Base-by-base conservation (phyloP, 1,140 invertebrate genomes). In the Cyrtorhinus lividipennis region DNA sequence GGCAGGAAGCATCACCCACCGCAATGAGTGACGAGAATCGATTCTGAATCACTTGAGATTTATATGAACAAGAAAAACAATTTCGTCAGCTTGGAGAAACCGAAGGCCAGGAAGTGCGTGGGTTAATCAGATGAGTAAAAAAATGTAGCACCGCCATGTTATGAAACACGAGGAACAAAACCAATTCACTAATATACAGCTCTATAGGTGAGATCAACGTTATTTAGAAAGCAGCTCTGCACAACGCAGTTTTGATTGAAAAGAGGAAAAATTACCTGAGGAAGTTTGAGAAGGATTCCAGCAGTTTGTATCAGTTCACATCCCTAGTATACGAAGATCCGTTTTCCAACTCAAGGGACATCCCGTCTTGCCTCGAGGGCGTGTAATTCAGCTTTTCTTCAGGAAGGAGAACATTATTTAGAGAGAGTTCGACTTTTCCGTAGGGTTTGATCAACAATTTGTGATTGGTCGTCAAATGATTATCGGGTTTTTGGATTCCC, bases 261-360 rank as follows among this genome's bases (percentile, higher is more conserved):
- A 20, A 61, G 22, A 25, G 15, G 15, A 13, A n/a, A 27, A 71
- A 74, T 70, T 70, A 90, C 88, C 84, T 98, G 95, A 26, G 95
- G 95, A 65, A 98, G 76, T 75, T 89, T 89, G 2, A 99, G 75
- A 53, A 99, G 73, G 68, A 98, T 97, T 26, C 96, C 95, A 25
- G 95, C 91, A 0, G 90, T 93, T 77, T 99, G 96, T 69, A 99
- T 99, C 13, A 98, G 79, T 76, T 99, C 95, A 77, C 96, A 99
- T 53, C 95, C 96, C 63, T 63, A 97, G 79, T 69, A 97, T 92
- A 68, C 96, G 82, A 24, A 99, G 77, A 77, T 98, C 95, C 22
- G 83, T 88, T 76, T n/a, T 98, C 95, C 2, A 85, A 88, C 72
- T 96, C 92, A 13, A 78, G 75, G 73, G 93, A 88, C 56, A 98